Base-by-base conservation (phyloP, 2,888 invertebrate genomes). In the Andricus quercusramuli region DNA sequence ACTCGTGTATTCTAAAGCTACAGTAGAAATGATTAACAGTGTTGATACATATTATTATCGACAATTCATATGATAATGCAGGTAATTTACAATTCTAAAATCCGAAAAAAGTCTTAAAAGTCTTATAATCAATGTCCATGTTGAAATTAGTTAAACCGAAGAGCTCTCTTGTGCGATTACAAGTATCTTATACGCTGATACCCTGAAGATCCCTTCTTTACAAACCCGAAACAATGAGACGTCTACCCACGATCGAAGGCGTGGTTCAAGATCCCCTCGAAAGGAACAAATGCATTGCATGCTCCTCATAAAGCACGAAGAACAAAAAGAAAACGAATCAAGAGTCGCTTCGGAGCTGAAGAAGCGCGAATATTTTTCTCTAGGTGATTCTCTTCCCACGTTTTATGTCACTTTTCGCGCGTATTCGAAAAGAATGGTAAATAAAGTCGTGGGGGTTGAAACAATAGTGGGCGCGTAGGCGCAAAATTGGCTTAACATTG, bases 111-210 rank as follows among this genome's bases (percentile, higher is more conserved):
- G 41, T 62, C 25, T 25, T 25, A 25, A 25, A 25, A 25, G 25
- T 25, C n/a, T 67, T 67, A 37, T 41, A 41, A 67, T 67, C 66
- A 67, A 13, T 67, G 66, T 3, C n/a, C 20, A n/a, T 41, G 66
- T 67, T 37, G 9, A 66, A 37, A 62, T 62, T 62, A 62, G 62
- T 25, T 62, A 15, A 62, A 62, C 15, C 78, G 77, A 79, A 81
- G 81, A 77, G 78, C 79, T 81, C 81, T 79, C 77, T 78, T 78
- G 78, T 66, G 65, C 59, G 78, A 81, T 83, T 81, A 79, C 77
- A 77, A 77, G 78, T 83, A 81, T 80, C 81, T 79, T 79, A 47
- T 47, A 78, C 78, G 37, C 70, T 79, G 78, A 78, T 77, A 56
- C 47, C 32, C 59, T 47, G 47, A 44, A 76, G 44, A 70, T 78